Conservation (phyloP, 2,113 vertebrate species). For the Leptosomus discolor region DNA sequence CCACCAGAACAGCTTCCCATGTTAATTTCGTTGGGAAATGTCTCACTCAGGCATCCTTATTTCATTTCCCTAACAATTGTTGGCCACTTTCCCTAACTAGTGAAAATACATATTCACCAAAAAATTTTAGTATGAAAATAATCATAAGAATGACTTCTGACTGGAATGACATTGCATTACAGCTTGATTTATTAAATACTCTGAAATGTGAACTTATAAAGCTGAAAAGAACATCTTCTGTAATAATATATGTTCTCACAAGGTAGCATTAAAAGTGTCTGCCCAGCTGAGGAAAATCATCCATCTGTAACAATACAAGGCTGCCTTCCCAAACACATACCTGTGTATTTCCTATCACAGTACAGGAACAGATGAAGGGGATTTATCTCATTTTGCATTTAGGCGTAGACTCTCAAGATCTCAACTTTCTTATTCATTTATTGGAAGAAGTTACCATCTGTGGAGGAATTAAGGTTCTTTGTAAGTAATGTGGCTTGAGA, state of each 20-base stretch:
- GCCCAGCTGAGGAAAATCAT: background rate
- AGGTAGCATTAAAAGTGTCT: background rate
- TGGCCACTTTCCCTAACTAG: background rate
- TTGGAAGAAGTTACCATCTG: constrained; percentile 33
- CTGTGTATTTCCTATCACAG: background rate
- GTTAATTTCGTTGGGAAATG: background rate
- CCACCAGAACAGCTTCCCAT: background rate
- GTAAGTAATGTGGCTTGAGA: too few species aligned
- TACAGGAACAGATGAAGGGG: background rate
- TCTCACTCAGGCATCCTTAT: background rate
- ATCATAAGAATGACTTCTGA: background rate
- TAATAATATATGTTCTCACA: background rate
- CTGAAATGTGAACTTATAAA: background rate
- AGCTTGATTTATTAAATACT: background rate
- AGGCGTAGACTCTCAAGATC: background rate
- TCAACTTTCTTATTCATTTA: constrained; percentile 28
- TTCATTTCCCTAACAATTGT: background rate
- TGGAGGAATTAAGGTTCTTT: constrained; percentile 19
- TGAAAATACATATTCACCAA: background rate
- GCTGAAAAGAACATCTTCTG: background rate
- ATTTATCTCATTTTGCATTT: background rate
- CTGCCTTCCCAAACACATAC: background rate
- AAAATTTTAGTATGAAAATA: background rate
- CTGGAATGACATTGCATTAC: background rate
- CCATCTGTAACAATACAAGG: background rate